Evolutionary conservation across 2,113 vertebrate species (phyloP).

Genomic region (Tringa solitaria): DNA sequence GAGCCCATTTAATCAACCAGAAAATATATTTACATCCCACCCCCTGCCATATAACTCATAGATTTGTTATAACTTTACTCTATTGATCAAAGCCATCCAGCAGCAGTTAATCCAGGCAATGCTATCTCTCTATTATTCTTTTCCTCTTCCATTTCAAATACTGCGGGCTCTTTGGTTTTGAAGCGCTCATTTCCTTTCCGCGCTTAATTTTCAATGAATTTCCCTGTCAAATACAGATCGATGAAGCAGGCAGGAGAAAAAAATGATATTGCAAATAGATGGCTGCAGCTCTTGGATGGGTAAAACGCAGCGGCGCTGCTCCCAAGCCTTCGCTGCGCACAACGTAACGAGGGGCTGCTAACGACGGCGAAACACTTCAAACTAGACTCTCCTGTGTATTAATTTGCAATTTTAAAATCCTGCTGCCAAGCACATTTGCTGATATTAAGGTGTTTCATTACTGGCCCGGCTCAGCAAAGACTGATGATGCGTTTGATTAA

Average conservation of each 20-base stretch:
- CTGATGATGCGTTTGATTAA: background rate
- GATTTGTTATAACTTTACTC: background rate
- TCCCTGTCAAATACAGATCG: background rate
- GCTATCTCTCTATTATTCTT: background rate
- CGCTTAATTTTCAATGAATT: conserved; percentile 34
- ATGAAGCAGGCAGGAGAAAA: conserved; percentile 12
- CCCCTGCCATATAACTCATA: background rate
- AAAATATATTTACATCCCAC: background rate
- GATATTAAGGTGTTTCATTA: background rate
- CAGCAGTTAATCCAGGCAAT: background rate
- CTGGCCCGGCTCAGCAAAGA: background rate
- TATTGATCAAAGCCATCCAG: background rate
- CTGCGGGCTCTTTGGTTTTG: background rate
- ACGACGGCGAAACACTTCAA: background rate
- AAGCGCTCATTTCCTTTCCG: background rate
- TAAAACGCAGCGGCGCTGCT: background rate
- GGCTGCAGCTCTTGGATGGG: background rate
- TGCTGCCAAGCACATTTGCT: background rate
- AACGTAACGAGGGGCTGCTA: background rate
- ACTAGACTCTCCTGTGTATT: background rate
- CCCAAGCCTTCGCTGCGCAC: background rate
- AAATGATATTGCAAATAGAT: background rate
- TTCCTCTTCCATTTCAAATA: background rate
- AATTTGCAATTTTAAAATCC: background rate
- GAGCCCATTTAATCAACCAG: background rate